These are phyloP conservation scores for Crotalus horridus DNA, from an alignment of 2,113 vertebrate species.

Conservation along the genomic window DNA sequence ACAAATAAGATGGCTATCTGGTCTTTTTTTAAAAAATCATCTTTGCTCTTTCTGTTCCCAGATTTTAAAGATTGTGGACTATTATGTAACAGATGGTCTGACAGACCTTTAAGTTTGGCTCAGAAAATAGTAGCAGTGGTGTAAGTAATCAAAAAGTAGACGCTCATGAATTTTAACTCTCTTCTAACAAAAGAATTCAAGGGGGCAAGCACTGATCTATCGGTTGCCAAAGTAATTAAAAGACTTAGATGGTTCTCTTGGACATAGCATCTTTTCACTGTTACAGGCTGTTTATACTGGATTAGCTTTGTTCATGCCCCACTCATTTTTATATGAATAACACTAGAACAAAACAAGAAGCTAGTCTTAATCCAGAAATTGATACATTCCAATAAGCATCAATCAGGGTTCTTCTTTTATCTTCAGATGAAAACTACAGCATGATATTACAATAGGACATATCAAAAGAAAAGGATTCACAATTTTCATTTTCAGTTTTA, in stretches of 20 bases:
- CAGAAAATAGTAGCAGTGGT: conserved; percentile 87
- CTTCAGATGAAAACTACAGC: conserved; percentile 48
- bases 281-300: conserved; percentile 65
- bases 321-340: conserved; percentile 65
- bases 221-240: conserved; percentile 76
- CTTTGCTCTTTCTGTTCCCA: conserved; percentile 69
- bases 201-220: conserved; percentile 75
- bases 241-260: conserved; percentile 72
- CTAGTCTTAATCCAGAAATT: conserved; percentile 66
- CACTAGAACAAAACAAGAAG: conserved; percentile 65
- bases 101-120: conserved; percentile 90
- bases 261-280: conserved; percentile 59
- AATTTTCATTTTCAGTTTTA: conserved; percentile 30
- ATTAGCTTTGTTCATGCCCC: conserved; percentile 67
- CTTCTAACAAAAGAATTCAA: conserved; percentile 71
- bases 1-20: conserved; percentile 72
- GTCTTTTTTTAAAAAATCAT: conserved; percentile 68
- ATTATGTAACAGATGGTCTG: conserved; percentile 91
- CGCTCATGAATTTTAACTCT: conserved; percentile 80
- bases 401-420: conserved; percentile 45
- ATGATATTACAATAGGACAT: conserved; percentile 20
- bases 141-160: conserved; percentile 79
- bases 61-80: conserved; percentile 92
- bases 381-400: conserved; percentile 43
- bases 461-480: not conserved